Evolutionary conservation across 2,113 vertebrate genomes (phyloP), one percentile per base, ranked within the genome.

Genomic region (Chamaea fasciata): DNA sequence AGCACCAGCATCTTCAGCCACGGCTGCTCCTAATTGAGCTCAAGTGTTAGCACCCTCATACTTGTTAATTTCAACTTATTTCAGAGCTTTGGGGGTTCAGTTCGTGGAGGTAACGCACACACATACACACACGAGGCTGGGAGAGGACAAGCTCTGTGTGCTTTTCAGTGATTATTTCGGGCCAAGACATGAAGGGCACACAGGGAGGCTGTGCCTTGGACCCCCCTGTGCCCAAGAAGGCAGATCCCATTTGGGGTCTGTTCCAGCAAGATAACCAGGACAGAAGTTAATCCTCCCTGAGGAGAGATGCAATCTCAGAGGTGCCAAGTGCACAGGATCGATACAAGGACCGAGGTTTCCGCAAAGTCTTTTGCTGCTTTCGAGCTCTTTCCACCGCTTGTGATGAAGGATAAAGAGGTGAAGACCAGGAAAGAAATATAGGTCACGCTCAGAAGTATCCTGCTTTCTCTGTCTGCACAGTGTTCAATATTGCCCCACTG

Each of bases 21-120:
- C 30, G 13, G 46, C 41, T 42, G 8, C 30, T 55, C 39, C 9
- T 7, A 3, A 8, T 0, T 8, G 26, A 50, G 64, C 9, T 4
- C 44, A 8, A 11, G 35, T 0, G 13, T 17, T 15, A 13, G 14
- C 41, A 30, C 12, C 22, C 22, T 9, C n/a, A 79, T 19, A 12
- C 16, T 37, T 5, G 20, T 3, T 33, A 5, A 49, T 57, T 57
- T 57, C 22, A 21, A 23, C 0, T 49, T 7, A 30, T 49, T 65
- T 53, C 31, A n/a, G 55, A 49, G 42, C 53, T 86, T 4, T 39
- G 46, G 50, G 31, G 13, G 13, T 42, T 23, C 12, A 9, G 16
- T 19, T 69, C n/a, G 42, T 24, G 17, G 30, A 8, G 23, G 19
- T 8, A 52, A 8, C 3, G 4, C 41, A 53, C n/a, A 42, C 47